Evolutionary conservation across 2,113 vertebrate species (phyloP).

Genomic region (Calidris pygmaea): DNA sequence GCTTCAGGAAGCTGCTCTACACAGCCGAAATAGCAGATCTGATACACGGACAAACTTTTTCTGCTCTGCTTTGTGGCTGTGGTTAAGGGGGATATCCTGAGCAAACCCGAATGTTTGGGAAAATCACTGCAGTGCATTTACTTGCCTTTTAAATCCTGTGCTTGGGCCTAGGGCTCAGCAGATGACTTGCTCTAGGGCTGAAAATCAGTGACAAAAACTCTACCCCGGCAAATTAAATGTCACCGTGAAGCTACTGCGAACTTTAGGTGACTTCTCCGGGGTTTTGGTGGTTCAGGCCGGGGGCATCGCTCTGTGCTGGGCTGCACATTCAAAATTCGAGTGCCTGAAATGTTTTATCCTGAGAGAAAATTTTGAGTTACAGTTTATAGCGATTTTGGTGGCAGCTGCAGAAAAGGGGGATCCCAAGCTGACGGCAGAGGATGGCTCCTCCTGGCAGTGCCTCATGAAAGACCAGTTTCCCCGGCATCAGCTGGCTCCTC

Average conservation of each 20-base stretch:
- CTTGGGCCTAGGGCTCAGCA: background rate
- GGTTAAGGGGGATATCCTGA: background rate
- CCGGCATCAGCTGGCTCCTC: background rate
- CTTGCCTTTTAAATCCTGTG: background rate
- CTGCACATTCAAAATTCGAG: background rate
- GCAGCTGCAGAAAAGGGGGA: background rate
- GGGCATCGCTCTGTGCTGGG: accelerated
- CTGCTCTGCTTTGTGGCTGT: background rate
- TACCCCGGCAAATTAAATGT: no score
- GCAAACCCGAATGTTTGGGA: background rate
- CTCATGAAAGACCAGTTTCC: background rate
- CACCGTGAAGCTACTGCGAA: accelerated
- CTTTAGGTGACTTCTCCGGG: background rate
- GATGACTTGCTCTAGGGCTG: background rate
- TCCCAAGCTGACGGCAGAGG: accelerated
- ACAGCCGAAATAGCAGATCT: background rate
- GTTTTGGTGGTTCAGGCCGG: background rate
- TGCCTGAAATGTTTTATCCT: no score
- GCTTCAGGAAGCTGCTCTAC: background rate
- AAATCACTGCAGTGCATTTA: background rate
- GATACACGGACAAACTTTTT: background rate
- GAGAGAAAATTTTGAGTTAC: background rate
- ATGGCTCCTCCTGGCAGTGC: background rate
- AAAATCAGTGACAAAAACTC: background rate
- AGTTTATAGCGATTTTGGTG: accelerated